Evolutionary conservation across 2,113 vertebrate genomes (phyloP).

Genomic region (Xenopus laevis): DNA sequence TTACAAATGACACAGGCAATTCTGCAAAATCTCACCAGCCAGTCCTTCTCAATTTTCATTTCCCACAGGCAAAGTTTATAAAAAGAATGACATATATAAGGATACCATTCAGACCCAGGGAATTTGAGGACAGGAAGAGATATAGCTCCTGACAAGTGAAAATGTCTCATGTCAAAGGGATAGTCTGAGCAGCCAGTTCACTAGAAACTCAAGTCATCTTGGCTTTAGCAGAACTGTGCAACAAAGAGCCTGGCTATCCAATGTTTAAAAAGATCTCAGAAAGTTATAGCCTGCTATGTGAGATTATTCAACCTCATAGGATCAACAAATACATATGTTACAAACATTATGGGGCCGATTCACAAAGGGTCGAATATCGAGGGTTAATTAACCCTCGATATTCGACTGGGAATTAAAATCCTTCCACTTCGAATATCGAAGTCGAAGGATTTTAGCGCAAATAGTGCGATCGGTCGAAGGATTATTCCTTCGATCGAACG

Average conservation of each 20-base stretch:
- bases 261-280: constrained; percentile 41
- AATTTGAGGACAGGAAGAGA: constrained; percentile 53
- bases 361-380: too few species aligned
- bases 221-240: constrained; percentile 42
- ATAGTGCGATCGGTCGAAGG: too few species aligned
- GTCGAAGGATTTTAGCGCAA: too few species aligned
- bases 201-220: constrained; percentile 43
- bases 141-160: constrained; percentile 56
- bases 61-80: constrained; percentile 38
- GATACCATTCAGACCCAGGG: constrained; percentile 40
- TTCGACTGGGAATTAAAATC: too few species aligned
- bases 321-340: too few species aligned
- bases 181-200: constrained; percentile 49
- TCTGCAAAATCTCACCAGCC: constrained; percentile 47
- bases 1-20: constrained; percentile 53
- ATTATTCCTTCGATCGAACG: too few species aligned
- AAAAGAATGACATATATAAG: constrained; percentile 27
- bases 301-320: not conserved
- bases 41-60: constrained; percentile 51
- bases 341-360: too few species aligned
- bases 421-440: too few species aligned
- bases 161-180: constrained; percentile 53
- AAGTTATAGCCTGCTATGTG: not conserved
- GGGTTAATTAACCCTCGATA: too few species aligned
- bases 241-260: constrained; percentile 25